These are phyloP conservation scores for Drosophila prosaltans DNA, from an alignment of 1,140 invertebrate genomes.

Conservation along the genomic window DNA sequence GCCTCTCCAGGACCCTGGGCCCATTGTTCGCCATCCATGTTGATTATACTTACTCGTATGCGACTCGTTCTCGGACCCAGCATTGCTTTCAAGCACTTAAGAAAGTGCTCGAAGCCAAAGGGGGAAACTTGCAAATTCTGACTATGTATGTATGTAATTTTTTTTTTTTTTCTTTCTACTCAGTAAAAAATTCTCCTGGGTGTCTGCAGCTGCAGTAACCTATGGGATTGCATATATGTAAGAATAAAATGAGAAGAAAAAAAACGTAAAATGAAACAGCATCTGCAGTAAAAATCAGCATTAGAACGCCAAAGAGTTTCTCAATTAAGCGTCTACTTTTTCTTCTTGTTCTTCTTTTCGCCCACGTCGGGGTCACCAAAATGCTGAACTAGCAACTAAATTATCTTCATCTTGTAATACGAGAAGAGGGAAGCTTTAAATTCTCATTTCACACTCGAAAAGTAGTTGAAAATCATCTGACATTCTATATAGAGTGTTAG, in stretches of 20 bases:
- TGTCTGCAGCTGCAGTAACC: slow-evolving; percentile 8
- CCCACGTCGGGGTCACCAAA: slow-evolving; percentile 1
- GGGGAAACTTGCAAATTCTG: slow-evolving; percentile 10
- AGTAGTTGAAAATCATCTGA: no score
- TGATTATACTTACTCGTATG: slow-evolving; percentile 57
- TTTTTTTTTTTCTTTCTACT: neutral
- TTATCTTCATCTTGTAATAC: no score
- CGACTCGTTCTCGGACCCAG: slow-evolving; percentile 42
- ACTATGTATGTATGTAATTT: slow-evolving; percentile 9
- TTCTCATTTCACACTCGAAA: no score
- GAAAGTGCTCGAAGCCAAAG: slow-evolving; percentile 25
- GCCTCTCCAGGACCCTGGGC: slow-evolving; percentile 52
- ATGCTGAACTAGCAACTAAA: slow-evolving; percentile 10
- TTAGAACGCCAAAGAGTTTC: neutral
- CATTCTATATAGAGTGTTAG: no score
- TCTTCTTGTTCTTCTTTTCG: neutral
- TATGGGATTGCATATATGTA: neutral
- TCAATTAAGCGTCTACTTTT: neutral
- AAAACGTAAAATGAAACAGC: neutral
- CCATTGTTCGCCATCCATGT: slow-evolving; percentile 56
- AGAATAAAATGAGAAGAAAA: neutral
- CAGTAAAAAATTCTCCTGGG: neutral
- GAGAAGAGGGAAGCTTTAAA: no score
- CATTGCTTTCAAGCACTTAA: slow-evolving; percentile 57
- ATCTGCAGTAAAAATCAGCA: slow-evolving; percentile 11